These are phyloP conservation scores for Andrena hattorfiana DNA, from an alignment of 2,888 invertebrate genomes.

Conservation along the genomic window DNA sequence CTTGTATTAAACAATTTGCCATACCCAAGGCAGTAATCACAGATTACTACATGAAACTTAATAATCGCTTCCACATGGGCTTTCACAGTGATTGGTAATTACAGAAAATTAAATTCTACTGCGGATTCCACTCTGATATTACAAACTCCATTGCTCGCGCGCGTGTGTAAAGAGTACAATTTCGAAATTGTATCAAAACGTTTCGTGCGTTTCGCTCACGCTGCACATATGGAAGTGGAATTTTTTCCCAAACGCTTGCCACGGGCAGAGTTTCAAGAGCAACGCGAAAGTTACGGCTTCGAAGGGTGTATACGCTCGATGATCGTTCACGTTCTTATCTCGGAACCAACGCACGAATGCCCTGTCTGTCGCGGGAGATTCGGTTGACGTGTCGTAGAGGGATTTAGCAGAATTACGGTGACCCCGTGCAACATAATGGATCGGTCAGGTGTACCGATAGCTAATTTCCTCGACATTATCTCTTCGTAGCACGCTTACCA, in stretches of 20 bases:
- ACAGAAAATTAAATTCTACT: too few relatives aligned
- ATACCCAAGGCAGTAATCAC: not conserved
- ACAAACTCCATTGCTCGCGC: too few relatives aligned
- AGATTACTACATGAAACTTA: too few relatives aligned
- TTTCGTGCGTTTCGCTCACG: too few relatives aligned
- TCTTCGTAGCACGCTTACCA: slow-evolving; percentile 62
- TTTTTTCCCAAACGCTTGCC: too few relatives aligned
- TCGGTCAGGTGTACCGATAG: slow-evolving; percentile 67
- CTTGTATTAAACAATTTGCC: not conserved
- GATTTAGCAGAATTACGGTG: slow-evolving; percentile 59
- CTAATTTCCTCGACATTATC: slow-evolving; percentile 72
- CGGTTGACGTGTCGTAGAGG: slow-evolving; percentile 48
- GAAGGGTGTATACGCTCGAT: slow-evolving; percentile 20
- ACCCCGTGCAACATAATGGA: slow-evolving; percentile 59
- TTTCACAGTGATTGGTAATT: too few relatives aligned
- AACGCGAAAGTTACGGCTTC: not conserved
- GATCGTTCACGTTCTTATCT: slow-evolving; percentile 52
- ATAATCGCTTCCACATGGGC: too few relatives aligned
- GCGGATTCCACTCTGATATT: too few relatives aligned
- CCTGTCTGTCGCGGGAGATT: slow-evolving; percentile 41
- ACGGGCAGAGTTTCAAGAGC: not conserved
- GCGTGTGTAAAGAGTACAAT: too few relatives aligned
- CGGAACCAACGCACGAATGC: slow-evolving; percentile 34
- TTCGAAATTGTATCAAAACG: too few relatives aligned
- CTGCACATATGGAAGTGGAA: too few relatives aligned